Base-by-base conservation (phyloP, 2,797 vertebrate species). In the Ctenopoma multispine region DNA sequence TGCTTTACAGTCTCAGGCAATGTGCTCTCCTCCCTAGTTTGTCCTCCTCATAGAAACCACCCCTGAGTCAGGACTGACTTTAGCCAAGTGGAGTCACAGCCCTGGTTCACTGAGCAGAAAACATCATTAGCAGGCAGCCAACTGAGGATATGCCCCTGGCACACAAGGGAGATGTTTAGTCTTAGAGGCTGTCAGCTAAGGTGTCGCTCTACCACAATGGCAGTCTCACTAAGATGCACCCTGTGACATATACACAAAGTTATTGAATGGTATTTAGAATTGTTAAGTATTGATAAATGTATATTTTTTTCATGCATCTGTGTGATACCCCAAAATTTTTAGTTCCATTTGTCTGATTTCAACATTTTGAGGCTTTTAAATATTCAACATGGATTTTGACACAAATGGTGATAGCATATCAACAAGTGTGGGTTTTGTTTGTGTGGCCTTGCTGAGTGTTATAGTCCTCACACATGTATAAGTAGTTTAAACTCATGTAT, bases 31-130 rank as follows among this genome's bases (percentile, higher is more conserved):
- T 63, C 41, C 27, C 7, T 7, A 2, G 29, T 43, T 44, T 17
- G 27, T 56, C 58, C 46, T 68, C 50, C 40, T 48, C 34, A 59
- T 21, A 58, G 12, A 46, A 57, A 55, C 17, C 29, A 18, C 59
- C 48, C 34, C 34, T 49, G 49, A 67, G 43, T 8, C 15, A 63
- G 29, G 63, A 72, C 7, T 63, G 65, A 75, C 62, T 69, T 63
- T 23, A 72, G 55, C 67, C 48, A 55, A 71, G 60, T 41, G 50
- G 56, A 72, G 79, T 64, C 68, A 78, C 58, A 74, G 43, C 20
- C 24, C n/a, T 12, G 51, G 50, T 79, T 83, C 69, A 76, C 41
- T 36, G 5, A 86, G 80, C 60, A 86, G 65, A 86, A 81, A 83
- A 76, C 76, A 76, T 80, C 57, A 72, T 79, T 83, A 83, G 72